Evolutionary conservation across 2,888 invertebrate genomes (phyloP).

Genomic region (Hyposoter didymator): DNA sequence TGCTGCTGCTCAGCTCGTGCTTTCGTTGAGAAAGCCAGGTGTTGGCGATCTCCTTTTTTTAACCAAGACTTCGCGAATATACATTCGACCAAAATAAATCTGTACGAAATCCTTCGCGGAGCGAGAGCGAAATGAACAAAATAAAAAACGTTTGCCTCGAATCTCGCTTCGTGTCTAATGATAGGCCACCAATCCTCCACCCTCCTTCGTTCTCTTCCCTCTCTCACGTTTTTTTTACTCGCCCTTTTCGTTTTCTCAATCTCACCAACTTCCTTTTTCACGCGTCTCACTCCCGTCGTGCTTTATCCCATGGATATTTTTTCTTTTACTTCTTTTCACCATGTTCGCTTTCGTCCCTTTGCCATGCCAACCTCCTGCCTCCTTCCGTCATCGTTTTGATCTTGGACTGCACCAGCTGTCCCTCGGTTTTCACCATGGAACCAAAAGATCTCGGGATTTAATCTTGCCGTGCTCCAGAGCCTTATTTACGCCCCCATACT

Average conservation of each 20-base stretch:
- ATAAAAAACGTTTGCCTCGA: slow-evolving; percentile 7
- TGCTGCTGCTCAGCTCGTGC: slow-evolving; percentile 37
- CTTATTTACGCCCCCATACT: slow-evolving; percentile 1
- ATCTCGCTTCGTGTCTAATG: slow-evolving; percentile 58
- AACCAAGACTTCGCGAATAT: slow-evolving; percentile 20
- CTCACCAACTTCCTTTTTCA: slow-evolving; percentile 41
- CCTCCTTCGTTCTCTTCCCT: not conserved
- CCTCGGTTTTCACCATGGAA: slow-evolving; percentile 35
- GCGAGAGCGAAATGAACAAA: not conserved
- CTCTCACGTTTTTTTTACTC: slow-evolving; percentile 6
- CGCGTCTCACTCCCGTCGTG: slow-evolving; percentile 22
- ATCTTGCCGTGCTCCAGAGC: not conserved
- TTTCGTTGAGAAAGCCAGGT: slow-evolving; percentile 44
- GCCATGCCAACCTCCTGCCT: slow-evolving; percentile 23
- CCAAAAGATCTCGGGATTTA: slow-evolving; percentile 26
- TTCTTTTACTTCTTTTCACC: slow-evolving; percentile 23
- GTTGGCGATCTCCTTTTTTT: slow-evolving; percentile 26
- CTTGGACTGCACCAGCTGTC: slow-evolving; percentile 57
- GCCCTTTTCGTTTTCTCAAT: slow-evolving; percentile 41
- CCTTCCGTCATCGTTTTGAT: slow-evolving; percentile 49
- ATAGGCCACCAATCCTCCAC: slow-evolving; percentile 56
- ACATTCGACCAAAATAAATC: slow-evolving; percentile 61
- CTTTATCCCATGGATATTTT: not conserved
- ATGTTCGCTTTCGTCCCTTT: slow-evolving; percentile 17
- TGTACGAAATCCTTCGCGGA: slow-evolving; percentile 37